A percentile compares a stretch with the other conserved stretches of the same genome.
Evolutionary conservation across 2,888 invertebrate genomes (phyloP).

Genomic region (Pristionchus maxplancki): DNA sequence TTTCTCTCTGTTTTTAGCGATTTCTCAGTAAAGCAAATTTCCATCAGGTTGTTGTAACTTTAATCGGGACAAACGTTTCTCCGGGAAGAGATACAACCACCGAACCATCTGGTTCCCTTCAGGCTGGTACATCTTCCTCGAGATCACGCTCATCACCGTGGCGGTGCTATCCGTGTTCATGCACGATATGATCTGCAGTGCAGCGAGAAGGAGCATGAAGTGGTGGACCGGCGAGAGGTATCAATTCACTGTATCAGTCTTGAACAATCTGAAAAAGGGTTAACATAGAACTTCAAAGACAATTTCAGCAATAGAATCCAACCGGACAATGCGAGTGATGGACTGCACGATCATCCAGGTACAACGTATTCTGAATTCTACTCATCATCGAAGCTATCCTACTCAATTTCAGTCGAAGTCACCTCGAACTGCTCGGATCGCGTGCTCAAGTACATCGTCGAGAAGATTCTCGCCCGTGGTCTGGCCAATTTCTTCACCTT

Average conservation of each 20-base stretch:
- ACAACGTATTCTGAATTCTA: background rate
- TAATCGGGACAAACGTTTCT: no score
- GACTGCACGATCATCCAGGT: background rate
- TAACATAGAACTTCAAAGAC: no score
- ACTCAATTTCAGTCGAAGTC: no score
- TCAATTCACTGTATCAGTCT: background rate
- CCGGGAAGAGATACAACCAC: background rate
- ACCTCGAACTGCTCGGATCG: background rate
- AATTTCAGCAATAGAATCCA: background rate
- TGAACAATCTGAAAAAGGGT: no score
- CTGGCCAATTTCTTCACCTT: background rate
- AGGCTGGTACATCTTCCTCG: constrained; percentile 36
- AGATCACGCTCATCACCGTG: background rate
- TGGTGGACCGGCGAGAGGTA: constrained; percentile 40
- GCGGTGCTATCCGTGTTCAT: constrained; percentile 14
- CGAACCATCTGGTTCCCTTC: no score
- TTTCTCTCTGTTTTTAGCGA: no score
- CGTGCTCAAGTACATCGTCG: background rate
- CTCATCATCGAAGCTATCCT: no score
- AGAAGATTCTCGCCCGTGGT: background rate
- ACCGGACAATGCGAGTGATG: background rate
- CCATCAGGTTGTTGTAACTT: no score
- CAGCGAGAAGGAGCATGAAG: background rate
- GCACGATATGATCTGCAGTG: background rate
- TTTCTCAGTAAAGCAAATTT: no score